These are phyloP conservation scores for Thumatha senex DNA, from an alignment of 2,888 invertebrate species.

Conservation along the genomic window DNA sequence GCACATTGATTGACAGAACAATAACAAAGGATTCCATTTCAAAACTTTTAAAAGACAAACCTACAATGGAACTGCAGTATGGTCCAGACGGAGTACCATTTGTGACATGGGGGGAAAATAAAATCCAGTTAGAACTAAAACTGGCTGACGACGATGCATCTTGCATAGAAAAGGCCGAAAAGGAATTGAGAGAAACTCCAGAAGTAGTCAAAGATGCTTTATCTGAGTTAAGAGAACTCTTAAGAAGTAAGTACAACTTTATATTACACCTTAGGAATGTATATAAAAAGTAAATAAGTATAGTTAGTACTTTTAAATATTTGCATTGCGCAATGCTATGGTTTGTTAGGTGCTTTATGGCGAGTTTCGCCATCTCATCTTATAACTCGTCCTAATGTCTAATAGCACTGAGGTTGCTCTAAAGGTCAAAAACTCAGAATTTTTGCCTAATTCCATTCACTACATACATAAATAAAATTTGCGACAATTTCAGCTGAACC, in stretches of 20 bases:
- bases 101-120: slow-evolving; percentile 84
- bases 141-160: slow-evolving; percentile 82
- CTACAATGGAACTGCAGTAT: slow-evolving; percentile 71
- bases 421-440: too few relatives aligned
- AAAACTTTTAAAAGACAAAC: neutral
- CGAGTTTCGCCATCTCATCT: too few relatives aligned
- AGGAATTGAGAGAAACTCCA: slow-evolving; percentile 88
- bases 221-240: slow-evolving; percentile 76
- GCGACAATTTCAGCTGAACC: too few relatives aligned
- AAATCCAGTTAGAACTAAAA: slow-evolving; percentile 85
- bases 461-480: too few relatives aligned
- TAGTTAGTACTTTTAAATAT: too few relatives aligned
- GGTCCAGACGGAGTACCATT: slow-evolving; percentile 84
- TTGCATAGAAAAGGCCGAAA: slow-evolving; percentile 84
- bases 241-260: slow-evolving; percentile 79
- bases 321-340: too few relatives aligned
- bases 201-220: slow-evolving; percentile 85
- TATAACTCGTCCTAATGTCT: too few relatives aligned
- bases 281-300: too few relatives aligned
- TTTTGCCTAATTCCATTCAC: too few relatives aligned
- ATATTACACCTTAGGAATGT: too few relatives aligned
- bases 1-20: neutral
- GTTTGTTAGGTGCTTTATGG: too few relatives aligned
- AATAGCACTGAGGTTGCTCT: too few relatives aligned
- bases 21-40: neutral